These are phyloP conservation scores for Phallusia fumigata DNA, from an alignment of 23 tunicate species.

Conservation along the genomic window DNA sequence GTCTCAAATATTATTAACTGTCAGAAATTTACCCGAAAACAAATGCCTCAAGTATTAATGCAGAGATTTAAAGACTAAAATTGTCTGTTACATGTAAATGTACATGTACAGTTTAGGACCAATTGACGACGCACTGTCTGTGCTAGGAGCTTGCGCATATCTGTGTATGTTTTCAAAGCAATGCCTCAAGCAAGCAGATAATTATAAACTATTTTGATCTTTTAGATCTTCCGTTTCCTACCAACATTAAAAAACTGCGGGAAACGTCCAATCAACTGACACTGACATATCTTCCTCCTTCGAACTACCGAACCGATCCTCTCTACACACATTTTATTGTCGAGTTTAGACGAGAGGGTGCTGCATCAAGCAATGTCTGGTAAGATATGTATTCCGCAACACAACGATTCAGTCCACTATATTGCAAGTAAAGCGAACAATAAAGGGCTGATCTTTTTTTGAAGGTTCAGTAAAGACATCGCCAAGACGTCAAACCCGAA, in stretches of 20 bases:
- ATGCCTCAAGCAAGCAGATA: background rate
- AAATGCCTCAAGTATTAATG: no score
- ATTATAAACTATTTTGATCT: no score
- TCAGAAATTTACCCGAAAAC: no score
- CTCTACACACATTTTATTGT: background rate
- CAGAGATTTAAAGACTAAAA: no score
- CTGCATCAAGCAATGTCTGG: background rate
- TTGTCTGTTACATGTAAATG: no score
- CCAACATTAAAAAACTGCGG: slow-evolving; percentile 2
- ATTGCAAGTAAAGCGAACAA: background rate
- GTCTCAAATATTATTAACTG: no score
- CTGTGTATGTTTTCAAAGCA: background rate
- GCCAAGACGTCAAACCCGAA: slow-evolving; percentile 12
- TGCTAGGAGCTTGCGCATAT: no score
- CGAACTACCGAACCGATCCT: background rate
- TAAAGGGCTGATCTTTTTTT: background rate
- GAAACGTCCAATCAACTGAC: background rate
- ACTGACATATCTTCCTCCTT: background rate
- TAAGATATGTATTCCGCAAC: background rate
- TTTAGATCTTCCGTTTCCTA: slow-evolving; percentile 16
- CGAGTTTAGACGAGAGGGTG: background rate
- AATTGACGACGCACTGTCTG: no score
- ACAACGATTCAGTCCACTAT: background rate
- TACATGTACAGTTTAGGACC: no score
- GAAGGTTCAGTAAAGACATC: background rate